Conservation (phyloP, 2,888 invertebrate genomes). For the Zootermopsis nevadensis region DNA sequence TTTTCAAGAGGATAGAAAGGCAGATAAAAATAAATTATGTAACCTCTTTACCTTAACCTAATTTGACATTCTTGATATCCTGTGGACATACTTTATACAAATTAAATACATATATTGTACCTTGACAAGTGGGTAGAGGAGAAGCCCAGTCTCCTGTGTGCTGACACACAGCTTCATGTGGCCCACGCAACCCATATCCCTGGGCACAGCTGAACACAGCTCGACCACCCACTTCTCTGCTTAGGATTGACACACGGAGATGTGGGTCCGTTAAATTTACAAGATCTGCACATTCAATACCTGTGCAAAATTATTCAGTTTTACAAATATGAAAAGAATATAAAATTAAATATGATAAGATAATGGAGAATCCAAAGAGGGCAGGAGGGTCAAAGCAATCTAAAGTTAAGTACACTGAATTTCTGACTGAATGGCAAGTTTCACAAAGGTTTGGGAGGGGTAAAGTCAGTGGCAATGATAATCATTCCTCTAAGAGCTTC, state of each 20-base stretch:
- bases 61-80: no score
- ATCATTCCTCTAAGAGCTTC: no score
- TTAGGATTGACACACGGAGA: constrained; percentile 78
- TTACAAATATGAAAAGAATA: neutral
- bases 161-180: constrained; percentile 79
- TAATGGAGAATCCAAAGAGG: no score
- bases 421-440: no score
- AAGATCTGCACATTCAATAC: constrained; percentile 85
- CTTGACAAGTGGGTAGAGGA: constrained; percentile 80
- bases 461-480: no score
- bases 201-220: constrained; percentile 84
- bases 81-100: no score
- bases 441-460: no score
- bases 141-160: constrained; percentile 84
- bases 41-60: no score
- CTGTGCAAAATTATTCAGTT: constrained; percentile 61
- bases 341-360: neutral
- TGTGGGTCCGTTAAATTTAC: constrained; percentile 69
- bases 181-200: constrained; percentile 81
- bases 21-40: no score
- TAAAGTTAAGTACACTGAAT: no score
- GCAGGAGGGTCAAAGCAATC: no score
- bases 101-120: constrained; percentile 61
- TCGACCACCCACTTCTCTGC: constrained; percentile 82
- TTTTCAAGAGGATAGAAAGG: no score